A percentile compares a stretch with the other conserved stretches of the same genome.
phyloP scores from a whole-genome alignment of 1,140 invertebrate genomes.

The Dryas iulia region DNA sequence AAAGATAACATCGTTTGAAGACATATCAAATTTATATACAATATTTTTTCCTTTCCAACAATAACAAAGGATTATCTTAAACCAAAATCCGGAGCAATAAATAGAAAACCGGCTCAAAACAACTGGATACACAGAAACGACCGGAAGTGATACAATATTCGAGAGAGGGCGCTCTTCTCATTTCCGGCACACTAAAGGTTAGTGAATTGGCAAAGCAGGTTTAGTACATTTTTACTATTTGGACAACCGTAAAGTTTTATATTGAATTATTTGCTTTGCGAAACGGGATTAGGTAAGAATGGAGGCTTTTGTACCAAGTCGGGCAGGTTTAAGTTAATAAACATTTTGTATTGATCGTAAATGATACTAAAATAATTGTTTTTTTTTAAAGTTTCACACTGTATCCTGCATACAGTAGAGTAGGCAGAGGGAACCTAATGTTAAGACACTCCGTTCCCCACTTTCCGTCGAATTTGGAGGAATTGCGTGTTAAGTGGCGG shows the following conservation, averaged over 20 bases:
- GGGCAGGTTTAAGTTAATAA: neutral
- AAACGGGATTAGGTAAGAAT: neutral
- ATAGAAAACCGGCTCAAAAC: neutral
- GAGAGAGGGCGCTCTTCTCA: neutral
- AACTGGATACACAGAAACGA: neutral
- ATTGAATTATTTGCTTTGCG: neutral
- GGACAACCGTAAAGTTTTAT: neutral
- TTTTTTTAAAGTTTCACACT: too few species aligned
- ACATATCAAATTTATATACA: neutral
- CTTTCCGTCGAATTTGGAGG: too few species aligned
- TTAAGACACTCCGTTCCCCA: too few species aligned
- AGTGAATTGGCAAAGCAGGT: neutral
- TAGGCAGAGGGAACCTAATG: too few species aligned
- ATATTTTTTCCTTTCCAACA: neutral
- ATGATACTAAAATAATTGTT: neutral
- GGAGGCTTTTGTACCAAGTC: neutral
- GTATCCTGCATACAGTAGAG: too few species aligned
- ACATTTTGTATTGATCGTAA: neutral
- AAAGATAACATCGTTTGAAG: neutral
- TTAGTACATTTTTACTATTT: neutral
- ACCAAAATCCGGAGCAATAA: neutral
- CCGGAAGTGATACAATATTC: constrained; percentile 3
- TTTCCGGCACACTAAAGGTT: neutral
- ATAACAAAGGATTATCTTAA: neutral
- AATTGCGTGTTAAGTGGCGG: too few species aligned